phyloP scores from a whole-genome alignment of 2,888 invertebrate genomes.

The Atrina japonica region DNA sequence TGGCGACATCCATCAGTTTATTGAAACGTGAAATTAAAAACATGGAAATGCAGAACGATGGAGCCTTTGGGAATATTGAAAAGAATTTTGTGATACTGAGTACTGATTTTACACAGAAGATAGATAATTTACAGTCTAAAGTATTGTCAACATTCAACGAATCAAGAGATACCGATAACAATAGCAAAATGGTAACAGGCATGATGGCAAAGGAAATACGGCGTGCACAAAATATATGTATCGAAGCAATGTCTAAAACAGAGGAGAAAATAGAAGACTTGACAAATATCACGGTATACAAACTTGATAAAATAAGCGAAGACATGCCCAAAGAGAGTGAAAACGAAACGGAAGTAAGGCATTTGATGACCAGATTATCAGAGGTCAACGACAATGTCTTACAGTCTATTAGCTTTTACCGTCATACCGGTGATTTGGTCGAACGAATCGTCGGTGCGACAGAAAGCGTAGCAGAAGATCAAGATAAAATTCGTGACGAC shows the following conservation, averaged over 20 bases:
- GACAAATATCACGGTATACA: slow-evolving; percentile 19
- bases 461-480: slow-evolving; percentile 62
- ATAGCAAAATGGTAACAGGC: neutral
- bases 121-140: slow-evolving; percentile 2
- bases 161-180: neutral
- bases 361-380: slow-evolving; percentile 55
- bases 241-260: slow-evolving; percentile 9
- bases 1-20: slow-evolving; percentile 50
- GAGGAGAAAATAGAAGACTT: slow-evolving; percentile 15
- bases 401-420: slow-evolving; percentile 64
- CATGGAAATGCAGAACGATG: slow-evolving; percentile 54
- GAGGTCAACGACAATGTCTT: slow-evolving; percentile 66
- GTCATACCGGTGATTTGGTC: slow-evolving; percentile 26
- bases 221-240: neutral
- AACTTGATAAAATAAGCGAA: slow-evolving; percentile 23
- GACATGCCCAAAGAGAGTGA: slow-evolving; percentile 31
- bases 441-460: slow-evolving; percentile 65
- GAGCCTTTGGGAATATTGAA: slow-evolving; percentile 65
- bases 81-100: slow-evolving; percentile 53
- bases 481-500: slow-evolving; percentile 59
- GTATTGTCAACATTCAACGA: neutral
- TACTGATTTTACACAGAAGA: slow-evolving; percentile 11
- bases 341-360: slow-evolving; percentile 50
- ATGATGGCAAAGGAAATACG: neutral
- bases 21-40: slow-evolving; percentile 60